These are phyloP conservation scores for Rattus rattus DNA, from an alignment of 2,113 vertebrate genomes.

Conservation along the genomic window DNA sequence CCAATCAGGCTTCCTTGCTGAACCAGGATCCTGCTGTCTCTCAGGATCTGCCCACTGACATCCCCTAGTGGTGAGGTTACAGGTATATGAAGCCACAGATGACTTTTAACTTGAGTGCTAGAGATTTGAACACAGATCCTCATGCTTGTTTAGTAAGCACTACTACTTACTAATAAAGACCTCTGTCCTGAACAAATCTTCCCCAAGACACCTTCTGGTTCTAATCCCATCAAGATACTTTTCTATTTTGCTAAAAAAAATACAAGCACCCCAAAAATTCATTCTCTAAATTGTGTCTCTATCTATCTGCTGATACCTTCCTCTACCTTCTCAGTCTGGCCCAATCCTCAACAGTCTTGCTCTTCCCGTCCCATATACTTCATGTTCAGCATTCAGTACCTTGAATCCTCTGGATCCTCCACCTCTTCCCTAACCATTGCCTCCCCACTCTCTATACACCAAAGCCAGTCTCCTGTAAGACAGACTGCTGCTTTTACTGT, in stretches of 20 bases:
- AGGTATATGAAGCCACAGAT: no score
- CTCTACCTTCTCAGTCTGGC: neutral
- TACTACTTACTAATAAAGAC: neutral
- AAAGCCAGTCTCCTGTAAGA: neutral
- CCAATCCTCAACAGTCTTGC: fast-evolving
- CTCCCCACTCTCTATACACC: neutral
- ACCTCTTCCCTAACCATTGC: neutral
- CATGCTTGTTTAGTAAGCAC: neutral
- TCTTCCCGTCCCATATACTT: neutral
- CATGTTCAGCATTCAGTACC: neutral
- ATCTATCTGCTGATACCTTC: neutral
- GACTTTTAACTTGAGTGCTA: neutral
- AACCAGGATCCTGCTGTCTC: neutral
- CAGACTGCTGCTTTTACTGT: neutral
- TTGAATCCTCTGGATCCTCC: neutral
- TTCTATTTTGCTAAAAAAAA: neutral
- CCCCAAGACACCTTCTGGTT: neutral
- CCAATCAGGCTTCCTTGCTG: no score
- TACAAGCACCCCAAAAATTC: neutral
- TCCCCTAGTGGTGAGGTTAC: neutral
- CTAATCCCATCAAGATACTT: neutral
- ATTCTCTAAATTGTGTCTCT: neutral
- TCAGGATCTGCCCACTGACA: neutral
- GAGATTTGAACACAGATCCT: neutral
- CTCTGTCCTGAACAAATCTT: neutral